Evolutionary conservation across 2,113 vertebrate species (phyloP), one percentile per base, ranked within the genome.

Genomic region (Hippocampus comes): DNA sequence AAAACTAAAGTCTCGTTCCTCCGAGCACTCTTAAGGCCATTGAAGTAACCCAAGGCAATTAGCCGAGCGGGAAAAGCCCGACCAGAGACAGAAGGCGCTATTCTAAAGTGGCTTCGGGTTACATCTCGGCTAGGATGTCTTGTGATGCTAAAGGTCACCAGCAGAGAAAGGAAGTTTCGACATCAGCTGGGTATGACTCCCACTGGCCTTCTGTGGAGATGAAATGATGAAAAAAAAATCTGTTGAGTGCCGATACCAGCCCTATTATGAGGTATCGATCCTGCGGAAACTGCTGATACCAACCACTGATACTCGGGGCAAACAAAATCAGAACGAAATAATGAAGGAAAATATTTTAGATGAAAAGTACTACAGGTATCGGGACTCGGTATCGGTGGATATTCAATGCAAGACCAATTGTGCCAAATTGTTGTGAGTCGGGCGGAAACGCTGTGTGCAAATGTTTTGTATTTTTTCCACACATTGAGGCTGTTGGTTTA

Each of bases 21-120:
- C 71, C 14, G 49, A 77, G 72, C 59, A 80, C 74, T 86, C 64
- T 73, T 86, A 87, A 83, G 84, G 80, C 87, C 74, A 81, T 63
- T 21, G 64, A 67, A 77, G 76, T 79, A 87, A 83, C 72, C 75
- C 56, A 78, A 86, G 83, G 84, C 83, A 86, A 77, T 65, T 70
- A 73, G 63, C 18, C 65, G 75, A 42, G 74, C 38, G 64, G 65
- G 76, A 81, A 79, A 80, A 76, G 60, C 59, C 71, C 2, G 2
- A 11, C 63, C 75, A 81, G 72, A 80, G 49, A 21, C 73, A 74
- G 25, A 55, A 68, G 72, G 11, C 46, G 56, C 76, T 53, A 63
- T 80, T 84, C 76, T 75, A 71, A 66, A 49, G 68, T 21, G 25
- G 81, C 68, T 74, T 84, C 81, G 10, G 79, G 81, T 88, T 81